Conservation (phyloP, 2,888 invertebrate genomes). For the Protodeltote pygarga region DNA sequence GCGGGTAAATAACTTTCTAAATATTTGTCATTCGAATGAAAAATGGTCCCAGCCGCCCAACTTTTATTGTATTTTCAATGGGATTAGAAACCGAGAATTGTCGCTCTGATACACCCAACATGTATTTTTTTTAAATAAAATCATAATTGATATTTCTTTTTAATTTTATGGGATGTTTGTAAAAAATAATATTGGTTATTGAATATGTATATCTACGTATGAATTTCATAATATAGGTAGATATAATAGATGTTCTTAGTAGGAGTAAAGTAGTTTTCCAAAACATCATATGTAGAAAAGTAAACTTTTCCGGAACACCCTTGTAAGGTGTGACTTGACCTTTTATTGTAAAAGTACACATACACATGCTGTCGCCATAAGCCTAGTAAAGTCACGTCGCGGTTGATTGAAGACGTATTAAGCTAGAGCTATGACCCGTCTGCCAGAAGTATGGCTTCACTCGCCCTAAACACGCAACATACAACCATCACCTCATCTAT, state of each 20-base stretch:
- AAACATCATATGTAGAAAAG: neutral
- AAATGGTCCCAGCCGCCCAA: conserved; percentile 75
- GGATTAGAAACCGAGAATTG: conserved; percentile 83
- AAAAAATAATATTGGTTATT: conserved; percentile 46
- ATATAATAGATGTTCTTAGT: neutral
- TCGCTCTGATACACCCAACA: conserved; percentile 65
- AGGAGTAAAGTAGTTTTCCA: neutral
- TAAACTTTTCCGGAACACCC: conserved; percentile 19
- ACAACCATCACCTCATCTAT: conserved; percentile 53
- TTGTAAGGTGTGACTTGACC: conserved; percentile 52
- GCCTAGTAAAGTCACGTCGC: conserved; percentile 65
- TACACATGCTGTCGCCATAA: conserved; percentile 61
- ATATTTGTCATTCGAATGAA: conserved; percentile 85
- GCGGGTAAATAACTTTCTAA: conserved; percentile 84
- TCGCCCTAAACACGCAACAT: conserved; percentile 59
- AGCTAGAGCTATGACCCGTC: conserved; percentile 70
- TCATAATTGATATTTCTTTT: conserved; percentile 71
- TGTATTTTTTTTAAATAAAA: conserved; percentile 65
- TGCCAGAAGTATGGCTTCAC: conserved; percentile 73
- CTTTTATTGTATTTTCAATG: conserved; percentile 77
- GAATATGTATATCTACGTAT: neutral
- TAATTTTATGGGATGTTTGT: conserved; percentile 63
- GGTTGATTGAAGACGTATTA: conserved; percentile 66
- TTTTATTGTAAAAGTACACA: conserved; percentile 64
- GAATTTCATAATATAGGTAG: neutral